A percentile compares a stretch with the other conserved stretches of the same genome.
phyloP scores from a whole-genome alignment of 2,797 vertebrate genomes.

The Gymnocypris eckloni region DNA sequence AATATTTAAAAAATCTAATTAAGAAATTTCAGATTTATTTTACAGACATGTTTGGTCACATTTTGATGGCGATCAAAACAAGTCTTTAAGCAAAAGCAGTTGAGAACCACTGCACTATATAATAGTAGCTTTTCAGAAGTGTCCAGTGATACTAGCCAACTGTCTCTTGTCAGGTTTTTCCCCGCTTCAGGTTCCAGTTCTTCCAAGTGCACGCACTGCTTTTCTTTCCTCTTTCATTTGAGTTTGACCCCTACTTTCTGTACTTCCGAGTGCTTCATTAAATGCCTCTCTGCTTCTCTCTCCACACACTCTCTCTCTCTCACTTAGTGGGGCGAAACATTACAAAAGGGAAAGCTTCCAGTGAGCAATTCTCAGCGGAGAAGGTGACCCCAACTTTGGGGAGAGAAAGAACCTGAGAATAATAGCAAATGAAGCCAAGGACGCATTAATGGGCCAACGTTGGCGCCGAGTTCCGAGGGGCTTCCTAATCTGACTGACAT shows the following conservation, averaged over 20 bases:
- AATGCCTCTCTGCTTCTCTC: slow-evolving; percentile 77
- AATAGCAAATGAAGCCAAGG: slow-evolving; percentile 92
- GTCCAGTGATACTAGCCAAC: slow-evolving; percentile 26
- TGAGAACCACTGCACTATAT: background rate
- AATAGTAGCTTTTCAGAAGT: slow-evolving; percentile 16
- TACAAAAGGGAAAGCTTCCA: slow-evolving; percentile 80
- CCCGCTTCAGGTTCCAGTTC: slow-evolving; percentile 63
- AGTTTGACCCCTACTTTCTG: slow-evolving; percentile 81
- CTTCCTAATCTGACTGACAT: slow-evolving; percentile 92
- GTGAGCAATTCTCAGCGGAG: slow-evolving; percentile 80
- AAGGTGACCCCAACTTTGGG: slow-evolving; percentile 81
- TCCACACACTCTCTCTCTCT: slow-evolving; percentile 67
- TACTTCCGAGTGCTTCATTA: slow-evolving; percentile 84
- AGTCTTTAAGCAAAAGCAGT: background rate
- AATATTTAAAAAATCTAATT: background rate
- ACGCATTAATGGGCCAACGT: slow-evolving; percentile 87
- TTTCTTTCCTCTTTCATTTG: slow-evolving; percentile 76
- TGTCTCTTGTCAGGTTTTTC: slow-evolving; percentile 60
- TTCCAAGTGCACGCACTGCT: slow-evolving; percentile 69
- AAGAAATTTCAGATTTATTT: background rate
- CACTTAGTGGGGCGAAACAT: slow-evolving; percentile 77
- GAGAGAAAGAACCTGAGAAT: slow-evolving; percentile 83
- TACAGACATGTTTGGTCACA: background rate
- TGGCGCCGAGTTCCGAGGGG: slow-evolving; percentile 76
- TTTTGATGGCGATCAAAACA: background rate